Evolutionary conservation across 2,113 vertebrate genomes (phyloP).

Genomic region (Sturnira hondurensis): DNA sequence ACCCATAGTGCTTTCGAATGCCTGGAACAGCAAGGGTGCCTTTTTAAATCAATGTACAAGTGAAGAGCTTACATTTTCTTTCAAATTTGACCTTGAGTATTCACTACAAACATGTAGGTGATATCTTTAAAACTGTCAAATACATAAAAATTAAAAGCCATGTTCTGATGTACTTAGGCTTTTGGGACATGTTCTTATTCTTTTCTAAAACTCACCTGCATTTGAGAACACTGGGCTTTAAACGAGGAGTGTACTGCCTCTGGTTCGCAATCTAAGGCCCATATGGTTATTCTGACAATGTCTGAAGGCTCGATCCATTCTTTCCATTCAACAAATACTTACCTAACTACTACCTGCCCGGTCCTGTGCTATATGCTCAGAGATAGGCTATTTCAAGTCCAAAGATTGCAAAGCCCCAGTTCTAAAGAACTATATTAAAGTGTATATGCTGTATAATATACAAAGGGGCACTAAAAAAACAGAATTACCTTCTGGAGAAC

Average conservation of each 20-base stretch:
- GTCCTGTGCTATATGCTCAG: background rate
- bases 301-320: background rate
- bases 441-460: background rate
- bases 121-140: background rate
- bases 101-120: background rate
- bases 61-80: background rate
- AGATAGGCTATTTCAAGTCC: background rate
- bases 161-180: background rate
- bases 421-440: background rate
- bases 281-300: background rate
- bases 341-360: background rate
- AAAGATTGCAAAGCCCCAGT: background rate
- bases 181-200: background rate
- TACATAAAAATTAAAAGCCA: background rate
- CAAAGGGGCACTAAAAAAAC: too few relatives aligned
- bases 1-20: background rate
- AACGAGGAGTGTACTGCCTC: background rate
- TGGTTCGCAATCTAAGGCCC: background rate
- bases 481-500: too few relatives aligned
- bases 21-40: background rate
- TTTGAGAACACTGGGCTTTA: conserved; percentile 1
- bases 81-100: background rate
- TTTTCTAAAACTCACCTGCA: background rate
- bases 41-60: background rate
- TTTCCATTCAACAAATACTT: background rate